Conservation (phyloP, 2,113 vertebrate species). For the Vulpes vulpes region DNA sequence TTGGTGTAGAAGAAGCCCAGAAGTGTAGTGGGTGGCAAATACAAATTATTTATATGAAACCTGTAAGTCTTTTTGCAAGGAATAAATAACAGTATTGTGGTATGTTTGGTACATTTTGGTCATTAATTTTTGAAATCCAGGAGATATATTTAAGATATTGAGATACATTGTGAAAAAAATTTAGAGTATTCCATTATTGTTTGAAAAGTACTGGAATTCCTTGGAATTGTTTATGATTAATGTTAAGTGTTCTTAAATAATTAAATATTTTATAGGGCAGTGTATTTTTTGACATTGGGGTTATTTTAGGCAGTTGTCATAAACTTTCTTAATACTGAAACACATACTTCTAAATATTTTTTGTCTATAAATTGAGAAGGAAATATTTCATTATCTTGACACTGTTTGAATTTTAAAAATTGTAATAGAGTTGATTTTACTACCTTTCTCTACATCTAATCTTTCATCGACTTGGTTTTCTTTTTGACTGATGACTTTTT, state of each 20-base stretch:
- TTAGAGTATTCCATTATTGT: background rate
- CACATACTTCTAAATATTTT: background rate
- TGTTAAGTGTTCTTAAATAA: constrained; percentile 40
- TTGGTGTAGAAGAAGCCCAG: background rate
- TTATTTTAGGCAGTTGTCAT: constrained; percentile 20
- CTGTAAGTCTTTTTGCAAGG: background rate
- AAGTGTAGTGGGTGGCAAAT: background rate
- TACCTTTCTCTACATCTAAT: background rate
- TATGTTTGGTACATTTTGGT: constrained; percentile 42
- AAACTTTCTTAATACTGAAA: constrained; percentile 1
- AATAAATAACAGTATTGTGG: constrained; percentile 8
- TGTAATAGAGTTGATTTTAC: background rate
- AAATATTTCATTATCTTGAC: background rate
- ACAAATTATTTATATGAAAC: constrained; percentile 14
- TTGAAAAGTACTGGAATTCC: constrained; percentile 2
- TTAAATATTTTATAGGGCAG: background rate
- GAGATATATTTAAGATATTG: background rate
- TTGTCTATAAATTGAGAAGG: background rate
- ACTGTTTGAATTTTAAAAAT: background rate
- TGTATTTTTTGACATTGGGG: background rate
- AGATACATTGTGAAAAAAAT: constrained; percentile 3
- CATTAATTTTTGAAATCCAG: background rate
- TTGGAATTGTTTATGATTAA: background rate
- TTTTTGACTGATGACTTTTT: constrained; percentile 6
- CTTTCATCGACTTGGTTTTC: background rate